Conservation (phyloP, 1,140 invertebrate genomes). For the Periplaneta americana region DNA sequence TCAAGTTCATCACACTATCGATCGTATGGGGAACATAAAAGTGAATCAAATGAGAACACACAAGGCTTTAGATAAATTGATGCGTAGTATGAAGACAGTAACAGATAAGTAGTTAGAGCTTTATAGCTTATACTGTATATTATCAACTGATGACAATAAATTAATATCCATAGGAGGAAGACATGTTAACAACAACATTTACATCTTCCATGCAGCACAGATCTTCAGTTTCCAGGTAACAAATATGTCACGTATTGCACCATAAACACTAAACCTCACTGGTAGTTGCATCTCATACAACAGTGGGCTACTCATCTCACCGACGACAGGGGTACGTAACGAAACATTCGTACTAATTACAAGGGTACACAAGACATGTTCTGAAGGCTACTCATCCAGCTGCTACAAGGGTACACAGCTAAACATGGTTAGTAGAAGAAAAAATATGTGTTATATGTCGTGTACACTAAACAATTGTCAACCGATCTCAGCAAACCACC, state of each 20-base stretch:
- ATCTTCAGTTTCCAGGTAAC: not conserved
- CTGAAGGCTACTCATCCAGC: not conserved
- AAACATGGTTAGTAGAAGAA: not conserved
- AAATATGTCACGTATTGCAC: not conserved
- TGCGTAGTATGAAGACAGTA: no score
- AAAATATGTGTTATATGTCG: not conserved
- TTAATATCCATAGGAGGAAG: no score
- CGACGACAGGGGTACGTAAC: not conserved
- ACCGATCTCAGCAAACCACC: not conserved
- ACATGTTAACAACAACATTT: no score
- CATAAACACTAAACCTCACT: not conserved
- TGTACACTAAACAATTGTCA: not conserved
- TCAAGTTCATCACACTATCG: no score
- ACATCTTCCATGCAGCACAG: not conserved
- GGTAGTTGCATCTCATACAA: no score
- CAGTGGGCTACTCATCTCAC: not conserved
- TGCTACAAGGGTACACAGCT: not conserved
- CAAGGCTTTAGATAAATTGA: no score
- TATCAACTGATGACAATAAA: no score
- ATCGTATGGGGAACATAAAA: no score
- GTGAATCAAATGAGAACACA: no score
- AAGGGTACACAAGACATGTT: not conserved
- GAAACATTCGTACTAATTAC: not conserved
- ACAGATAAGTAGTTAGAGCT: no score
- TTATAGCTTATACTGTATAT: no score